Evolutionary conservation across 2,888 invertebrate genomes (phyloP).

Genomic region (Machimus atricapillus): DNA sequence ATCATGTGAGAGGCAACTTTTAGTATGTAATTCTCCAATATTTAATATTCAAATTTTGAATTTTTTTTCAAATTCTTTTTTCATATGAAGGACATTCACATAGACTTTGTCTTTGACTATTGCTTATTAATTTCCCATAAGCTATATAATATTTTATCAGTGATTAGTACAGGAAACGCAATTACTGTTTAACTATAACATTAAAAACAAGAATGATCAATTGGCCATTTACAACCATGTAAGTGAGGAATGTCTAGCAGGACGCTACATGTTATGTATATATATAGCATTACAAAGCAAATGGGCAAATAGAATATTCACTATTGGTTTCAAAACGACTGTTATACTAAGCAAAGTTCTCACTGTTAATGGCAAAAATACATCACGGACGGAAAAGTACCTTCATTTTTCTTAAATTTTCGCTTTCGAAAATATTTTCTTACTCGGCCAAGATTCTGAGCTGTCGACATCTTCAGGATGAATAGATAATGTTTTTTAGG

Average conservation of each 20-base stretch:
- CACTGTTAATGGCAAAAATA: conserved; percentile 2
- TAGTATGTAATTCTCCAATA: neutral
- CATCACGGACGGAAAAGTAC: conserved; percentile 33
- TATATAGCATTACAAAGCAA: neutral
- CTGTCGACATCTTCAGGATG: conserved; percentile 42
- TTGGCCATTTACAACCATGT: neutral
- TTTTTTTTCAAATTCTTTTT: neutral
- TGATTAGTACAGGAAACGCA: neutral
- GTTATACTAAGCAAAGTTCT: neutral
- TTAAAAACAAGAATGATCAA: neutral
- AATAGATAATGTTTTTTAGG: neutral
- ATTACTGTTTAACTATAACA: neutral
- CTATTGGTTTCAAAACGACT: neutral
- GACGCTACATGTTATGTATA: neutral
- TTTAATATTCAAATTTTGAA: neutral
- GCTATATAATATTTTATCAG: neutral
- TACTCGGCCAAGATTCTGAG: conserved; percentile 41
- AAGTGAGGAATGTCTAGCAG: neutral
- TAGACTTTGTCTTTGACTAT: neutral
- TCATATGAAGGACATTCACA: neutral
- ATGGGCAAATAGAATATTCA: too few relatives aligned
- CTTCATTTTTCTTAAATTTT: conserved; percentile 45
- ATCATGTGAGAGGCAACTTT: neutral
- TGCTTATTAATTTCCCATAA: neutral
- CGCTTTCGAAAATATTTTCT: conserved; percentile 45